These are phyloP conservation scores for Semotilus atromaculatus DNA, from an alignment of 2,797 vertebrate species.

Conservation along the genomic window DNA sequence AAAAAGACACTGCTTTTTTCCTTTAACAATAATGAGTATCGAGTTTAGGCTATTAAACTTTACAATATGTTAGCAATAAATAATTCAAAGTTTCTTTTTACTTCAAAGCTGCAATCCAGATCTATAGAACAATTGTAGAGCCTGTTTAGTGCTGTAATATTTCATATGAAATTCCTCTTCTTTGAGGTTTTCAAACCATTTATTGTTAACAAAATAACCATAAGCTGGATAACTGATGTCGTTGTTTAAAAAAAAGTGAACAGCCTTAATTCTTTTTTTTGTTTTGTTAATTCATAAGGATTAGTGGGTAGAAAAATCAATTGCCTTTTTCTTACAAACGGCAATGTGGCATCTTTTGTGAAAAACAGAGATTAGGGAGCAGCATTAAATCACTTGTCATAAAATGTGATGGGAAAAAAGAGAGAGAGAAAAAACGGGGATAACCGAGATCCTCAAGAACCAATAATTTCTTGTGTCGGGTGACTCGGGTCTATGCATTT, in stretches of 20 bases:
- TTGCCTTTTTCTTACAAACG: slow-evolving; percentile 3
- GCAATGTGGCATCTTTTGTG: slow-evolving; percentile 30
- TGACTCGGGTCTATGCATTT: neutral
- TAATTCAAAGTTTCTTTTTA: slow-evolving; percentile 51
- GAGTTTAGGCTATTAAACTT: slow-evolving; percentile 57
- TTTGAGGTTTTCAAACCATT: neutral
- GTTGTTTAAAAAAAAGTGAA: neutral
- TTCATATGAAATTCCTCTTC: neutral
- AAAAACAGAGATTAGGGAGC: slow-evolving; percentile 16
- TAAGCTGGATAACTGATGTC: neutral
- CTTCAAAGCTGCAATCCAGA: slow-evolving; percentile 11
- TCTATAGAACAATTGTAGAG: slow-evolving; percentile 16
- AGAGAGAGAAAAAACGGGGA: neutral
- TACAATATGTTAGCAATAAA: slow-evolving; percentile 55
- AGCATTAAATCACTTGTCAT: slow-evolving; percentile 39
- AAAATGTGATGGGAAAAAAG: neutral
- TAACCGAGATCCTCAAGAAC: slow-evolving; percentile 1
- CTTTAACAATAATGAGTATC: slow-evolving; percentile 48
- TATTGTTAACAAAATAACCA: slow-evolving; percentile 10
- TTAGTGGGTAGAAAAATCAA: slow-evolving; percentile 23
- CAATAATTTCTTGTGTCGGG: neutral
- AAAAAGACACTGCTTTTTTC: slow-evolving; percentile 13
- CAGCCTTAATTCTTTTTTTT: slow-evolving; percentile 8
- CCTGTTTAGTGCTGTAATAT: slow-evolving; percentile 35
- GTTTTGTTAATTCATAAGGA: slow-evolving; percentile 21